These are phyloP conservation scores for Calonectris borealis DNA, from an alignment of 2,113 vertebrate species.

Conservation along the genomic window DNA sequence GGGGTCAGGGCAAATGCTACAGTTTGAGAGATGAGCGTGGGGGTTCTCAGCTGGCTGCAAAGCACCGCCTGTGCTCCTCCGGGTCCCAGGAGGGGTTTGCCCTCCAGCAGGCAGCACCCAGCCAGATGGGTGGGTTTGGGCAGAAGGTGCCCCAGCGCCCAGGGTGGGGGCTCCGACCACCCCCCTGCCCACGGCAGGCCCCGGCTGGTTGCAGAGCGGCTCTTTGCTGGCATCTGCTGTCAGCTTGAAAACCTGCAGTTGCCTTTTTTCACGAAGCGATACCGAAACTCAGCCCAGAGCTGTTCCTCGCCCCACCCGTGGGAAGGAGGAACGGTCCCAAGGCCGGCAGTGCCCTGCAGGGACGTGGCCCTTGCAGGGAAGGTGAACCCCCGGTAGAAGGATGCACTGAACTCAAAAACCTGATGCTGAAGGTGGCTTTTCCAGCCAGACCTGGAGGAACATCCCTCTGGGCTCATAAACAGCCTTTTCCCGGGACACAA, in stretches of 20 bases:
- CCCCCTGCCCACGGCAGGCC: background rate
- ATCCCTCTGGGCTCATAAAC: background rate
- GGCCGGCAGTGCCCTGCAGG: background rate
- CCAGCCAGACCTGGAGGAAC: background rate
- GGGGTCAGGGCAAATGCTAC: background rate
- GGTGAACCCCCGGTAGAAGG: background rate
- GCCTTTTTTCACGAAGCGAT: accelerated
- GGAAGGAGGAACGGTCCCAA: background rate
- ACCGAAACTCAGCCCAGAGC: accelerated
- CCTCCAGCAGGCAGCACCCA: background rate
- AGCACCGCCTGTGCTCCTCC: background rate
- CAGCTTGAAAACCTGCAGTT: background rate
- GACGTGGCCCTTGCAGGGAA: background rate
- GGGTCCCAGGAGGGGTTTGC: accelerated
- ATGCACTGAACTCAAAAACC: background rate
- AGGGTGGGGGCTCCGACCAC: background rate
- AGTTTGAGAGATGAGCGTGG: background rate
- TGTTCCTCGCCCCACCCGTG: accelerated
- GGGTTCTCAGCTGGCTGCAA: background rate
- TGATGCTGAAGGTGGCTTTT: background rate
- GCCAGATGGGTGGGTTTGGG: background rate
- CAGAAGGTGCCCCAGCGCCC: background rate
- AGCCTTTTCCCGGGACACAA: background rate
- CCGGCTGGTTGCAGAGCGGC: background rate
- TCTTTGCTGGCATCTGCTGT: constrained; percentile 64